Conservation (phyloP, 2,797 vertebrate species). For the Sebastiscus tertius region DNA sequence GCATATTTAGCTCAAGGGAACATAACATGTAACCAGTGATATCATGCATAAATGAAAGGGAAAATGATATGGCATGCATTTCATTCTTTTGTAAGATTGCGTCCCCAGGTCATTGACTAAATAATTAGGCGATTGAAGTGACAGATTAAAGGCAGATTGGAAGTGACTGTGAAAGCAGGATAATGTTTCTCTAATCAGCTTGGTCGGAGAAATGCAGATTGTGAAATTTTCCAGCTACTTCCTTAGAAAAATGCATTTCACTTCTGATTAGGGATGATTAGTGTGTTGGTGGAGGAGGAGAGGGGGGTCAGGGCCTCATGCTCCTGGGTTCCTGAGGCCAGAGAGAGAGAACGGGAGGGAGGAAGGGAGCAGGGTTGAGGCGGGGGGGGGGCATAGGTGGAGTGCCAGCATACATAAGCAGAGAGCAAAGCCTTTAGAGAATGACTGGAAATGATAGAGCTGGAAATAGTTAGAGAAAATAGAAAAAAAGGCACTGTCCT, state of each 20-base stretch:
- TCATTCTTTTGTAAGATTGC: constrained; percentile 86
- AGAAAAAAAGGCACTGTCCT: constrained; percentile 43
- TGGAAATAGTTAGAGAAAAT: constrained; percentile 68
- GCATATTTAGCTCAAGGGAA: constrained; percentile 74
- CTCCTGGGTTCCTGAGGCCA: constrained; percentile 71
- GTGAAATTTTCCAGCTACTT: constrained; percentile 91
- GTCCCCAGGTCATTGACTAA: constrained; percentile 87
- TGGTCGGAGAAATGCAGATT: constrained; percentile 89
- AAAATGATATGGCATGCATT: constrained; percentile 84
- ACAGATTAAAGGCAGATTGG: constrained; percentile 90
- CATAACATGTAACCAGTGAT: constrained; percentile 75
- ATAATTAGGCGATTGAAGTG: constrained; percentile 88
- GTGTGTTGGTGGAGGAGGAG: constrained; percentile 73
- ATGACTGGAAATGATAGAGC: constrained; percentile 69
- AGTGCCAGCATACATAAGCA: constrained; percentile 44
- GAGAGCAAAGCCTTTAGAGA: constrained; percentile 47
- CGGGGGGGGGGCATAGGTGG: constrained; percentile 38
- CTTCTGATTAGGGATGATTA: constrained; percentile 86
- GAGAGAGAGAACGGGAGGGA: constrained; percentile 12
- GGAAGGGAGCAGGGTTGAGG: constrained; percentile 24
- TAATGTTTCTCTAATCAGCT: constrained; percentile 91
- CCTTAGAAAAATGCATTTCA: constrained; percentile 90
- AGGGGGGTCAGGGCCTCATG: constrained; percentile 73
- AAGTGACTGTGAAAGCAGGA: constrained; percentile 89
- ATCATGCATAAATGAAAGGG: constrained; percentile 82